Percentiles rank a stretch among this genome's conserved stretches.
These are phyloP conservation scores for Drosophila tanythrix DNA, from an alignment of 2,888 invertebrate species.

Conservation along the genomic window DNA sequence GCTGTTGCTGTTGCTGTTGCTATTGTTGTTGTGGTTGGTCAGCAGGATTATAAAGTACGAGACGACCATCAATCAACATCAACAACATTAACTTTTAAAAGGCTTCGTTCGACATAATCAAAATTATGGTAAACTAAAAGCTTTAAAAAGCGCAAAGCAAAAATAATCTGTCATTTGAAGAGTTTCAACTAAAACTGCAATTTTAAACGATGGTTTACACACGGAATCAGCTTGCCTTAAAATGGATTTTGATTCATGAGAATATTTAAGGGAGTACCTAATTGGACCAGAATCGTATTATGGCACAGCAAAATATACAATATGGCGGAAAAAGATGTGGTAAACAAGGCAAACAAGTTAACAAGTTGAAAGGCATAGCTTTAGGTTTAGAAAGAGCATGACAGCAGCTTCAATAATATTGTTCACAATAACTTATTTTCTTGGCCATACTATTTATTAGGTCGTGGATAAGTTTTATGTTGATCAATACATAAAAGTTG, in stretches of 20 bases:
- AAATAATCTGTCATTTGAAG: background rate
- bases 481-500: background rate
- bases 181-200: background rate
- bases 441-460: background rate
- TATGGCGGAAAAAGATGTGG: background rate
- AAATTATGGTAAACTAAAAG: background rate
- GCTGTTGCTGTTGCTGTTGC: background rate
- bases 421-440: background rate
- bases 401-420: background rate
- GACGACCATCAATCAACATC: slow-evolving; percentile 15
- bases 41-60: background rate
- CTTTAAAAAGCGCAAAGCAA: background rate
- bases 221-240: background rate
- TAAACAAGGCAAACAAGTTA: background rate
- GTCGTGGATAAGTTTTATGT: background rate
- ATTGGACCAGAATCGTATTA: background rate
- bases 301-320: background rate
- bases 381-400: too few species aligned
- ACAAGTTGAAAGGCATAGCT: background rate
- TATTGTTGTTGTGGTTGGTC: background rate
- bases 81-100: background rate
- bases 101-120: background rate
- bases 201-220: too few species aligned
- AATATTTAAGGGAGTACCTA: background rate
- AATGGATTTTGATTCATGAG: background rate